Evolutionary conservation across 1,140 invertebrate species (phyloP).

Genomic region (Plectus sambesii): DNA sequence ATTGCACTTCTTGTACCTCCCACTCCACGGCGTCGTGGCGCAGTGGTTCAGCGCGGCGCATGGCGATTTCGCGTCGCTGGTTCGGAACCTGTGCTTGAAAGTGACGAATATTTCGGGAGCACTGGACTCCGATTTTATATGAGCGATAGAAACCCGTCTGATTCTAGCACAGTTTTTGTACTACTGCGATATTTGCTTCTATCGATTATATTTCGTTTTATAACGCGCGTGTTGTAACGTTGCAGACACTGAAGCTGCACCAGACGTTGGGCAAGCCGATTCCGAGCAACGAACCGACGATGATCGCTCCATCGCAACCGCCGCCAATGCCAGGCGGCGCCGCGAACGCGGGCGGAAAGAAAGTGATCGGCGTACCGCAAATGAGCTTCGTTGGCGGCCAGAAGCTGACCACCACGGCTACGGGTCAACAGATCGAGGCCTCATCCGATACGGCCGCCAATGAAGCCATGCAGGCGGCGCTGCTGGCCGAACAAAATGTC

Average conservation of each 20-base stretch:
- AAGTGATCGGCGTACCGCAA: constrained; percentile 63
- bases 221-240: constrained; percentile 14
- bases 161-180: no score
- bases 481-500: constrained; percentile 65
- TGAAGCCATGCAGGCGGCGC: no score
- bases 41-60: not conserved
- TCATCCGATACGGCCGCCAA: constrained; percentile 24
- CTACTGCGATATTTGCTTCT: no score
- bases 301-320: constrained; percentile 48
- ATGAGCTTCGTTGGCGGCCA: constrained; percentile 70
- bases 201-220: no score
- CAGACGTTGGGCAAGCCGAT: constrained; percentile 94
- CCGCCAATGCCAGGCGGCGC: constrained; percentile 16
- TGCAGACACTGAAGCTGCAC: constrained; percentile 74
- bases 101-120: no score
- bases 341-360: constrained; percentile 46
- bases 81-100: constrained; percentile 9
- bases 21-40: constrained; percentile 3
- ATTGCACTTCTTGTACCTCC: no score
- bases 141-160: no score
- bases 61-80: not conserved
- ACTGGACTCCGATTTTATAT: no score
- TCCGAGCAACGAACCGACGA: constrained; percentile 81
- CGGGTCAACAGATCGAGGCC: constrained; percentile 27
- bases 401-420: constrained; percentile 28